Conservation (phyloP, 2,888 invertebrate species). For the Labia minor region DNA sequence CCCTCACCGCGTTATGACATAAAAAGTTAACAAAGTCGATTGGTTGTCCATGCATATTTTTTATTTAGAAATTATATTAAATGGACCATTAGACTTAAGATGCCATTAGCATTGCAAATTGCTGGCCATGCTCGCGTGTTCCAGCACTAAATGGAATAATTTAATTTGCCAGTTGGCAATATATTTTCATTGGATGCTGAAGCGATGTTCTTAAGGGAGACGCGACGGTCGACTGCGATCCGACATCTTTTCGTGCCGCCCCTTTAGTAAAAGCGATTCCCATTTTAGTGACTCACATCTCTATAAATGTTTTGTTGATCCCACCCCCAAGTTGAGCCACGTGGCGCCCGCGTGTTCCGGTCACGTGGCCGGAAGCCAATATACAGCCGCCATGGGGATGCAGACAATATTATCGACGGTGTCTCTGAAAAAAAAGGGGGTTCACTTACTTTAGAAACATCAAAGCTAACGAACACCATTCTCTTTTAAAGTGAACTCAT, state of each 20-base stretch:
- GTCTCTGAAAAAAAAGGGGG: not conserved
- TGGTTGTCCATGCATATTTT: no score
- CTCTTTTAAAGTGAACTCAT: not conserved
- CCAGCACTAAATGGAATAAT: not conserved
- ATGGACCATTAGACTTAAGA: not conserved
- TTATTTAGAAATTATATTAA: not conserved
- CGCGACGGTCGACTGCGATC: no score
- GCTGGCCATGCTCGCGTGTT: not conserved
- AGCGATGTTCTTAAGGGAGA: no score
- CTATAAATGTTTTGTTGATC: not conserved
- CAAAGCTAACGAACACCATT: conserved; percentile 8
- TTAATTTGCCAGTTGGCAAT: not conserved
- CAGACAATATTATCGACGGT: conserved; percentile 2
- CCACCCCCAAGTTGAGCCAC: not conserved
- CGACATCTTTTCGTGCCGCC: not conserved
- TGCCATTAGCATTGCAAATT: not conserved
- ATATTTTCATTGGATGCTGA: not conserved
- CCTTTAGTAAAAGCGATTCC: not conserved
- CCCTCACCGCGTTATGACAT: no score
- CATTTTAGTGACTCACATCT: not conserved
- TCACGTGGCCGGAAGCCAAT: conserved; percentile 13
- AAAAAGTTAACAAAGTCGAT: not conserved
- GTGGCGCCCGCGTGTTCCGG: conserved; percentile 9
- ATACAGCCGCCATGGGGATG: conserved; percentile 1
- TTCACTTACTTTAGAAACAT: not conserved